Evolutionary conservation across 2,113 vertebrate species (phyloP).

Genomic region (Sphyrna mokarran): DNA sequence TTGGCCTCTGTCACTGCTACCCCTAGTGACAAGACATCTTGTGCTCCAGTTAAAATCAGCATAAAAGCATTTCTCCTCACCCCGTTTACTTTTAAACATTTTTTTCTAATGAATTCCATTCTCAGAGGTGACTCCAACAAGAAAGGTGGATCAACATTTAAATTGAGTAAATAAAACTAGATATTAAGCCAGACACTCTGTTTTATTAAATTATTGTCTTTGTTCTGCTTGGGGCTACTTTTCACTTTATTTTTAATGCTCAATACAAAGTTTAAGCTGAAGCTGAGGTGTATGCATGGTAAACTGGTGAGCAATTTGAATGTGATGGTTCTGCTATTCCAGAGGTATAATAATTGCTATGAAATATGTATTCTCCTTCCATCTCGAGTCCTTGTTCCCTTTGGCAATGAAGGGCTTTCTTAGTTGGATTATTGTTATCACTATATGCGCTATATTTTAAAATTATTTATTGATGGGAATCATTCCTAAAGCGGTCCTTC

Average conservation of each 20-base stretch:
- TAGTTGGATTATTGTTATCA: background rate
- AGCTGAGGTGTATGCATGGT: background rate
- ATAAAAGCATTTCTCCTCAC: background rate
- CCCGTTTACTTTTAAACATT: no score
- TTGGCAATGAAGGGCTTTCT: background rate
- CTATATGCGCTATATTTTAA: background rate
- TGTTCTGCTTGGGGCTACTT: background rate
- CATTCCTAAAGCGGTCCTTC: background rate
- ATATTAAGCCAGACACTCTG: background rate
- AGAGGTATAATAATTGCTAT: background rate
- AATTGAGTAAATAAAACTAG: background rate
- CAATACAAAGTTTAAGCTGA: background rate
- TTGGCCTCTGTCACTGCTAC: background rate
- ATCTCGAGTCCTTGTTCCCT: background rate
- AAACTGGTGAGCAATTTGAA: background rate
- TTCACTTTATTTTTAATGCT: background rate
- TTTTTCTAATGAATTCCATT: background rate
- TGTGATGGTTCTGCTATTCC: background rate
- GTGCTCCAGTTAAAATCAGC: background rate
- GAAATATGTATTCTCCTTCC: background rate
- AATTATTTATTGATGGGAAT: background rate
- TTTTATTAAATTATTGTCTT: background rate
- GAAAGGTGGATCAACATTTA: background rate
- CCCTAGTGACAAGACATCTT: background rate
- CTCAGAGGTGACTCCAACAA: background rate